Base-by-base conservation (phyloP, 2,113 vertebrate species). In the Oplegnathus fasciatus region DNA sequence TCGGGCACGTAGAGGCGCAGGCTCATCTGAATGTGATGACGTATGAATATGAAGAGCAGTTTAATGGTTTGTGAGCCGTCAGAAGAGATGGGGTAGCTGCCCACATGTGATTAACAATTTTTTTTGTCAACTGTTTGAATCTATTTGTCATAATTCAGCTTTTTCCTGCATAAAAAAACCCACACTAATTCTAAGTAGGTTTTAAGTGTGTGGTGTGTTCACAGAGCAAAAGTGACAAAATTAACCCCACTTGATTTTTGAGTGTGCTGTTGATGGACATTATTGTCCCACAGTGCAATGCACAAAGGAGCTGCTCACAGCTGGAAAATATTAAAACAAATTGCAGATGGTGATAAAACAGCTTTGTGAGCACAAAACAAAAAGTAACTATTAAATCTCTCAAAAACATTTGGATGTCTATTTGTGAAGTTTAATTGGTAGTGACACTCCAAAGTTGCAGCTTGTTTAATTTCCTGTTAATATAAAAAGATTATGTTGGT, bases 241-340 rank as follows among this genome's bases (percentile, higher is more conserved):
- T 71, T 30, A 26, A 22, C 18, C 5, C 62, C 4, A 24, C 6
- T 4, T 42, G 8, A 26, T 44, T 57, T 70, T 52, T 42, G 5
- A 26, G 32, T 34, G 26, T 22, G 20, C 37, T 20, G 54, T 44
- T 80, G 55, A 80, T 75, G 34, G 62, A 44, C 9, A n/a, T 65
- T 42, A 64, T 64, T 69, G 18, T 69, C 62, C 78, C 37, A 44
- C 28, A 60, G 81, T 73, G 67, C 74, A 65, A 6, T 24, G 2
- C 55, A 54, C 72, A 46, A 0, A 61, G 55, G 26, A 71, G 48
- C 44, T 32, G 52, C 72, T 61, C 24, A 72, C 77, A 73, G 72
- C 50, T 84, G 52, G 73, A 64, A 62, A 78, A 46, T 78, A 55
- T 81, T 52, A 34, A 61, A 72, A 40, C 54, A 54, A 55, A 62